Conservation (phyloP, 2,888 invertebrate genomes). For the Thera britannica region DNA sequence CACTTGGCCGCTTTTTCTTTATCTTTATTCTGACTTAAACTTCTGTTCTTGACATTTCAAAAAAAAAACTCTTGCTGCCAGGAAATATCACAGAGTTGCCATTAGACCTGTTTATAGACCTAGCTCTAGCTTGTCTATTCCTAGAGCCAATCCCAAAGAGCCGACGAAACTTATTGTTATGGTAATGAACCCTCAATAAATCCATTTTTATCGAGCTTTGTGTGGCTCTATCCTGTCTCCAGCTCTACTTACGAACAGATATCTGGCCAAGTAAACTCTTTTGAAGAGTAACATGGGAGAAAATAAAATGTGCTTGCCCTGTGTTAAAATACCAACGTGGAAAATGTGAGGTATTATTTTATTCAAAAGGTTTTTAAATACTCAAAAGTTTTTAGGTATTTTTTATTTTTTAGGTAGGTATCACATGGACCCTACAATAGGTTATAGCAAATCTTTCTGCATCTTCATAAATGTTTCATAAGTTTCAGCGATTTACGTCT, state of each 20-base stretch:
- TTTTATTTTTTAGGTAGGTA: too few species aligned
- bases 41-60: too few species aligned
- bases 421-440: too few species aligned
- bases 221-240: constrained; percentile 32
- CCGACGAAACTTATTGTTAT: constrained; percentile 62
- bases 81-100: not conserved
- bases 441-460: too few species aligned
- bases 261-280: constrained; percentile 17
- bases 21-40: too few species aligned
- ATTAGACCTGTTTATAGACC: not conserved
- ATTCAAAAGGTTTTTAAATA: not conserved
- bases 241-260: constrained; percentile 26
- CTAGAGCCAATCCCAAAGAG: constrained; percentile 43
- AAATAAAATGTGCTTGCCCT: constrained; percentile 4
- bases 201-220: constrained; percentile 58
- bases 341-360: too few species aligned
- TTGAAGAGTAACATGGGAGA: not conserved
- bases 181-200: constrained; percentile 64
- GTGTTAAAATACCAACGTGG: not conserved
- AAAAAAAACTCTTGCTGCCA: not conserved
- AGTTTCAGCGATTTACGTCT: too few species aligned
- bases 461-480: too few species aligned
- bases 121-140: constrained; percentile 7
- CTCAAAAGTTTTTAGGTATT: too few species aligned
- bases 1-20: too few species aligned